Evolutionary conservation across 2,113 vertebrate species (phyloP), one percentile per base, ranked within the genome.

Genomic region (Xyliphius kryptos): DNA sequence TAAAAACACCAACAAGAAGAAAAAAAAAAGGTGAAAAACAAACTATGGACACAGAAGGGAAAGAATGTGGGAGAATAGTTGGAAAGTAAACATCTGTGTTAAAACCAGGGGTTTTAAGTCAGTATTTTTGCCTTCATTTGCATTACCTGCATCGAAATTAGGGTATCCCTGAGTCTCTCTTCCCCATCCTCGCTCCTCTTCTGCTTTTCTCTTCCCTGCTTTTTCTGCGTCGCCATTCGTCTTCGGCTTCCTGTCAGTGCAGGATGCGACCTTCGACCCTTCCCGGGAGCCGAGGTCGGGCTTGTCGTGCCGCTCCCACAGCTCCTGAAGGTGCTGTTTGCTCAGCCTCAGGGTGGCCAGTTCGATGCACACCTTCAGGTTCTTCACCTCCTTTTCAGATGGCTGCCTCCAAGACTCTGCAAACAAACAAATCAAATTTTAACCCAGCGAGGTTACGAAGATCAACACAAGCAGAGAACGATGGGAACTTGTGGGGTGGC

Each of bases 361-460:
- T 89, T 97, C 95, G 76, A 98, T 97, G 84, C 95, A 94, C 82
- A 98, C 95, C 80, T 97, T 97, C 80, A 97, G 91, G 85, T 97
- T 96, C 78, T 91, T 91, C 81, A 97, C 93, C 81, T 97, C 95
- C 75, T 95, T 92, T 77, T 86, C 87, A 2, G 70, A 67, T 61
- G 88, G 84, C 81, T 91, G 71, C 3, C 57, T 15, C 71, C 71
- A 73, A 5, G 38, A 88, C 74, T 90, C 89, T 92, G 82, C 85
- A 82, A 79, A 83, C 87, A 85, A 88, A 89, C 89, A 88, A 86
- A 79, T 86, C 77, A 87, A 84, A 89, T 82, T 32, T 32, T 32
- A 32, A 32, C 26, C 26, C 26, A 2, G 26, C 7, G 26, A 32
- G 26, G 26, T 3, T 32, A 32, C 26, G 26, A 32, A 32, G 26